Percentiles rank a stretch among this genome's conserved stretches.
Conservation (phyloP, 2,113 vertebrate genomes). For the Actenoides lindsayi region DNA sequence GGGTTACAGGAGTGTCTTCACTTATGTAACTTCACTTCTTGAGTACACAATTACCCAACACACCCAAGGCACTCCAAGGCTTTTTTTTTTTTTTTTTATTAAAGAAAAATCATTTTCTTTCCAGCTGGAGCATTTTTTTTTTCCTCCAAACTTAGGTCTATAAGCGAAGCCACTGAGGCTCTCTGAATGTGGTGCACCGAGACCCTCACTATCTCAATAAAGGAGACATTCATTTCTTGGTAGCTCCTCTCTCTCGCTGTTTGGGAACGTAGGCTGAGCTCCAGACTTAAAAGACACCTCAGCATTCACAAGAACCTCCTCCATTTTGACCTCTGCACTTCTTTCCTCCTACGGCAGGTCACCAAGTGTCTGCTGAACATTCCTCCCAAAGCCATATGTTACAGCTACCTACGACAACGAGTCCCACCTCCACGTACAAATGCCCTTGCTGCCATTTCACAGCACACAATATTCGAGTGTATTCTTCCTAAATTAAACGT, state of each 20-base stretch:
- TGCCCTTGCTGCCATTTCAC: background rate
- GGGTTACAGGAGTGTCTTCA: conserved; percentile 46
- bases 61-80: conserved; percentile 23
- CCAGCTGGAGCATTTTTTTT: background rate
- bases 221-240: background rate
- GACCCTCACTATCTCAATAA: background rate
- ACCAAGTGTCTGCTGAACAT: background rate
- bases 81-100: background rate
- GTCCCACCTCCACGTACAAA: background rate
- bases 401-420: background rate
- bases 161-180: rapidly evolving
- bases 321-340: conserved; percentile 20
- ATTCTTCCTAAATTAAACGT: background rate
- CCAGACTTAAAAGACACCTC: conserved; percentile 10
- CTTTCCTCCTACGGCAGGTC: background rate
- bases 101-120: background rate
- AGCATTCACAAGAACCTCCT: conserved; percentile 35
- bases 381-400: background rate
- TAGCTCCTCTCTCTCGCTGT: background rate
- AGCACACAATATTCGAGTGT: background rate
- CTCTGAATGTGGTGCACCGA: background rate
- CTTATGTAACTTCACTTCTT: conserved; percentile 55
- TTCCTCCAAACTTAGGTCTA: background rate
- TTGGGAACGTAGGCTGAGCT: background rate
- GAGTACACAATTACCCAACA: conserved; percentile 53